Percentiles rank a stretch among this genome's conserved stretches.
Conservation (phyloP, 1,140 invertebrate genomes). For the Polypedilum pembai region DNA sequence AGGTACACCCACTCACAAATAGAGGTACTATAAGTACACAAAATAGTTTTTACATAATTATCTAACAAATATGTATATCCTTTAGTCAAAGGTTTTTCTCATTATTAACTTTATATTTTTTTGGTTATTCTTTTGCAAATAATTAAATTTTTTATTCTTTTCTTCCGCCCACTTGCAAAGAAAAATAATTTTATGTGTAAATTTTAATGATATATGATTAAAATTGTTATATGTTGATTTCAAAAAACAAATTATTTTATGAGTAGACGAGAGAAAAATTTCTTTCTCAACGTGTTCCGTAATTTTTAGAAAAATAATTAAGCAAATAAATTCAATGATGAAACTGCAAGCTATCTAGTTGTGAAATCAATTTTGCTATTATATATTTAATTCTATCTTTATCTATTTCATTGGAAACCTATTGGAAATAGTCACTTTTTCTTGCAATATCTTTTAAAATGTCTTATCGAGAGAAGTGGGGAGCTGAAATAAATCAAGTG, state of each 20-base stretch:
- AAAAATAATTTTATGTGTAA: background rate
- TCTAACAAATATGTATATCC: background rate
- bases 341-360: background rate
- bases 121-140: background rate
- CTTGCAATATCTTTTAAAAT: background rate
- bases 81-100: conserved; percentile 3
- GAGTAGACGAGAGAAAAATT: background rate
- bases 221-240: background rate
- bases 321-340: background rate
- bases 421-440: background rate
- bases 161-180: background rate
- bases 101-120: background rate
- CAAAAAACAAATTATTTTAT: background rate
- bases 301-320: background rate
- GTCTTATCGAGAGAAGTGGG: background rate
- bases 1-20: conserved; percentile 54
- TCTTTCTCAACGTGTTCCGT: background rate
- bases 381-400: background rate
- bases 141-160: background rate
- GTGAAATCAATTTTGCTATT: background rate
- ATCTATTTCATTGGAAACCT: background rate
- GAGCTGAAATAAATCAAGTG: background rate
- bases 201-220: background rate
- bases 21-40: background rate
- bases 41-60: background rate